These are phyloP conservation scores for Panorpa germanica DNA, from an alignment of 2,888 invertebrate species.

Conservation along the genomic window DNA sequence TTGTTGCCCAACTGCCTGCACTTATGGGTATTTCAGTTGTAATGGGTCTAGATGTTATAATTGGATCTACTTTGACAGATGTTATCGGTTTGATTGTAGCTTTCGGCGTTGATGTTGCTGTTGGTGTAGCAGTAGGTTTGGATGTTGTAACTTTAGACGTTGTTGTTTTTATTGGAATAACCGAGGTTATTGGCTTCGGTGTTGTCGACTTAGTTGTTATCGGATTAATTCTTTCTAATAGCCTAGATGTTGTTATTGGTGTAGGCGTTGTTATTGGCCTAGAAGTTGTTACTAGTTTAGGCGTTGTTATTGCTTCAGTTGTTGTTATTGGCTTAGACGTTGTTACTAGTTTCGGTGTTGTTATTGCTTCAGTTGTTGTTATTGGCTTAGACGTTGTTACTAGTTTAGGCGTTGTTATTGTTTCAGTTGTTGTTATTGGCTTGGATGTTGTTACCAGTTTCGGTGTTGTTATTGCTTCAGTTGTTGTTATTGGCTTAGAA, in stretches of 20 bases:
- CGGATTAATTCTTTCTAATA: constrained; percentile 7
- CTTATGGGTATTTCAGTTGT: constrained; percentile 6
- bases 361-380: constrained; percentile 12
- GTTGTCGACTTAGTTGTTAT: constrained; percentile 13
- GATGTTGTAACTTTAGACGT: neutral
- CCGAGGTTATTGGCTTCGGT: constrained; percentile 13
- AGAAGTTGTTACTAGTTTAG: constrained; percentile 12
- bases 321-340: constrained; percentile 11
- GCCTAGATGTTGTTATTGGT: constrained; percentile 8
- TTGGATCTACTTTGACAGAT: neutral
- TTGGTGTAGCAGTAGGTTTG: constrained; percentile 1
- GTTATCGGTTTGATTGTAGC: constrained; percentile 3
- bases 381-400: neutral
- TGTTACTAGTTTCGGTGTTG: constrained; percentile 5
- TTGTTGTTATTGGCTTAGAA: constrained; percentile 14
- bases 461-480: constrained; percentile 13
- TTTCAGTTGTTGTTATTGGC: constrained; percentile 9
- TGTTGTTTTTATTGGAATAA: constrained; percentile 10
- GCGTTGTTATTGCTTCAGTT: constrained; percentile 18
- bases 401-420: constrained; percentile 5
- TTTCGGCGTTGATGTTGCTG: constrained; percentile 3
- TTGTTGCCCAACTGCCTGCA: constrained; percentile 5
- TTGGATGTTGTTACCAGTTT: constrained; percentile 7
- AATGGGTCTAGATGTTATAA: neutral
- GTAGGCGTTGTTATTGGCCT: constrained; percentile 12